These are phyloP conservation scores for Valencia hispanica DNA, from an alignment of 2,797 vertebrate species.

Conservation along the genomic window DNA sequence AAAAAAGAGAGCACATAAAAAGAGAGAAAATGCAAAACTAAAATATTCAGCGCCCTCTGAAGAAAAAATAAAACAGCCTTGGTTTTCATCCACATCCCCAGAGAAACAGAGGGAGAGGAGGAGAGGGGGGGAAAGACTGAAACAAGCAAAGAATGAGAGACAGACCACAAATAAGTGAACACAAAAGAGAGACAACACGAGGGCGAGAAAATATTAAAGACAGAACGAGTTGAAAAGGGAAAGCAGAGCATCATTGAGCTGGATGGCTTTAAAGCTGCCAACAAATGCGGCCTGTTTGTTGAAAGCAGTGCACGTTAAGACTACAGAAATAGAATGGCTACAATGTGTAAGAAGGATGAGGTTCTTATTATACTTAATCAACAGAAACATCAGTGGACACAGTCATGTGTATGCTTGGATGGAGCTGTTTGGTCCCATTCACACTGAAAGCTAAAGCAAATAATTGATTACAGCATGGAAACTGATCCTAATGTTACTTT, in stretches of 20 bases:
- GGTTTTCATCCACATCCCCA: conserved; percentile 80
- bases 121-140: conserved; percentile 36
- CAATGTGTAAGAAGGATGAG: conserved; percentile 35
- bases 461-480: not conserved
- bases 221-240: conserved; percentile 56
- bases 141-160: conserved; percentile 63
- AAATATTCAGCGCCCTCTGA: conserved; percentile 94
- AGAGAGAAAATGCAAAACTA: conserved; percentile 87
- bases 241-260: conserved; percentile 52
- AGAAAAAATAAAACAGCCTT: conserved; percentile 79
- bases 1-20: conserved; percentile 81
- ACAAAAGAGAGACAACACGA: conserved; percentile 61
- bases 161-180: conserved; percentile 69
- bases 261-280: conserved; percentile 52
- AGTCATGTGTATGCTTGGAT: conserved; percentile 4
- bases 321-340: conserved; percentile 35
- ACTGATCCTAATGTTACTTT: not conserved
- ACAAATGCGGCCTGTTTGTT: conserved; percentile 58
- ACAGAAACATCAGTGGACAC: conserved; percentile 21
- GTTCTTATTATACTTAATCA: conserved; percentile 16
- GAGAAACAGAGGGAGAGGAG: conserved; percentile 55
- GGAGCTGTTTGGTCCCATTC: not conserved
- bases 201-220: conserved; percentile 68
- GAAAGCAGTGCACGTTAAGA: conserved; percentile 41
- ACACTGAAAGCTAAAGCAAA: not conserved